A percentile compares a stretch with the other conserved stretches of the same genome.
These are phyloP conservation scores for Daphoenositta chrysoptera DNA, from an alignment of 2,113 vertebrate genomes.

Conservation along the genomic window DNA sequence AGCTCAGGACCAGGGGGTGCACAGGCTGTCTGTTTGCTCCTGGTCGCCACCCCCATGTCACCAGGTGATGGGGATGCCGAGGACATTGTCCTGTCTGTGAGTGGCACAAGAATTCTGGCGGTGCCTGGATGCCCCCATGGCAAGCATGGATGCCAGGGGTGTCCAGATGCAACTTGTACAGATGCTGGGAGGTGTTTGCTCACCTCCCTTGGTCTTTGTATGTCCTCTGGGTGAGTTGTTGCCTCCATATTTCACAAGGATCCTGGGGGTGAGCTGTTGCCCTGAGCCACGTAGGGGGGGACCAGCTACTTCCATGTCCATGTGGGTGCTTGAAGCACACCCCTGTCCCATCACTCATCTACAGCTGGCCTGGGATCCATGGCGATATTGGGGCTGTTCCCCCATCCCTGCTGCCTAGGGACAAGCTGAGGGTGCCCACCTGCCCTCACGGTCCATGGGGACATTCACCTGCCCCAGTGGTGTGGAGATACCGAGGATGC, in stretches of 20 bases:
- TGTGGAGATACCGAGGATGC: background rate
- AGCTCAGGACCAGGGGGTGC: rapidly evolving
- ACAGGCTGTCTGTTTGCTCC: background rate
- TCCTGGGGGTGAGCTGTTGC: background rate
- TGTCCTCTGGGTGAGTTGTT: rapidly evolving
- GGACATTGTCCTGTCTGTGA: background rate
- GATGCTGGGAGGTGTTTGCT: background rate
- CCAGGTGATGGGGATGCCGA: background rate
- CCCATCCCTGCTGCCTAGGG: background rate
- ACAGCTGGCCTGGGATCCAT: background rate
- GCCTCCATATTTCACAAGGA: rapidly evolving
- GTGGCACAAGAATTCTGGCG: background rate
- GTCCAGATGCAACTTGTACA: background rate
- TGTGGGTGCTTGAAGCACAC: rapidly evolving
- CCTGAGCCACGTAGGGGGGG: background rate
- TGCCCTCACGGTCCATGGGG: background rate
- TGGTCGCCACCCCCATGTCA: background rate
- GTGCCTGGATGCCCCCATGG: background rate
- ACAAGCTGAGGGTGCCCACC: background rate
- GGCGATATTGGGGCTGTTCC: background rate
- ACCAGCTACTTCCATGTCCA: background rate
- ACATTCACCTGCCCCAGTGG: background rate
- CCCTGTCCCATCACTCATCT: background rate
- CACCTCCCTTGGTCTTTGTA: background rate
- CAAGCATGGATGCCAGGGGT: background rate